Evolutionary conservation across 2,888 invertebrate genomes (phyloP), one percentile per base, ranked within the genome.

Genomic region (Eubasilissa splendida): DNA sequence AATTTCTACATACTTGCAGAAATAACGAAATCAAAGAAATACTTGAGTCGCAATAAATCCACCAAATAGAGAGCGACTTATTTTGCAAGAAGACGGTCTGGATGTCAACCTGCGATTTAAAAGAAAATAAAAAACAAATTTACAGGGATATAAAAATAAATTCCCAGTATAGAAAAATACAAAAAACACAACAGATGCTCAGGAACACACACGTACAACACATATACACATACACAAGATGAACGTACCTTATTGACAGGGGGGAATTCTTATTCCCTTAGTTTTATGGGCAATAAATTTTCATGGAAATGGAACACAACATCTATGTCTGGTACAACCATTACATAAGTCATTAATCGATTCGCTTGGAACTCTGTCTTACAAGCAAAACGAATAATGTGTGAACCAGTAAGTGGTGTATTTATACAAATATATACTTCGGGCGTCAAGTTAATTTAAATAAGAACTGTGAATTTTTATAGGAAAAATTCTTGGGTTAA

Each of bases 231-330:
- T 42, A n/a, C 50, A n/a, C 1, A 22, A 22, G 9, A n/a, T 4
- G n/a, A 11, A 58, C 58, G 58, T 58, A 58, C 10, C 14, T 14
- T 68, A 42, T 68, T 14, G 68, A n/a, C 63, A 33, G 33, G 68
- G 50, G 14, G 52, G 50, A 68, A 68, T 68, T 68, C 68, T n/a
- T 68, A 14, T 50, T 50, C 68, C 50, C 68, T 50, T 68, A 14
- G 50, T 33, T 68, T 68, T 68, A 68, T 68, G 68, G 68, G 68
- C 52, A 50, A 68, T 68, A 68, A 68, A 68, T 68, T 68, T 68
- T 68, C 68, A 68, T 68, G 68, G 66, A 52, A 68, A 68, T 68
- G 68, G 68, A 68, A 68, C 68, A 68, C 50, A 68, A 68, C 68
- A 68, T 68, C 50, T 68, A 50, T 68, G 68, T 68, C 68, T 68